These are phyloP conservation scores for Tinea pellionella DNA, from an alignment of 2,888 invertebrate genomes.

Conservation along the genomic window DNA sequence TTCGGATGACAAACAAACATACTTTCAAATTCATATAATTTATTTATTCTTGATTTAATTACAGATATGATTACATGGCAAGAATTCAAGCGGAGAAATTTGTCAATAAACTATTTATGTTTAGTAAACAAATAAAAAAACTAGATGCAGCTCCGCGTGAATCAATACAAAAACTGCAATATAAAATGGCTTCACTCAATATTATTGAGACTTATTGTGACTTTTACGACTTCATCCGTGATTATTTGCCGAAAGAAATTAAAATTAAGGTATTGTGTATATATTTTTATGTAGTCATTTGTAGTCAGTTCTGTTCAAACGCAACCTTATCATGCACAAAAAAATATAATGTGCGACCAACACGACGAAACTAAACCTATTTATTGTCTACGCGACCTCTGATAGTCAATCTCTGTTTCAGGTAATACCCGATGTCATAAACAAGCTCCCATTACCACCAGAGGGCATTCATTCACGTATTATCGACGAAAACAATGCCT, in stretches of 20 bases:
- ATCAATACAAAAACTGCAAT: slow-evolving; percentile 33
- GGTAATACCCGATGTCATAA: slow-evolving; percentile 44
- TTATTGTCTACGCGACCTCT: too few species aligned
- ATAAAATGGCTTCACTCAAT: slow-evolving; percentile 43
- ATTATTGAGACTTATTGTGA: slow-evolving; percentile 47
- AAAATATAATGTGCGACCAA: too few species aligned
- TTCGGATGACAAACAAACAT: too few species aligned
- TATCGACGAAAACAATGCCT: slow-evolving; percentile 17
- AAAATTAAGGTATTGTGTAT: slow-evolving; percentile 38
- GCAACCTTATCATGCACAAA: too few species aligned
- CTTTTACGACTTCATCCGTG: slow-evolving; percentile 50
- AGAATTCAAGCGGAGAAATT: slow-evolving; percentile 49
- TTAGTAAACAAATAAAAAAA: slow-evolving; percentile 30
- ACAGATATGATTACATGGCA: slow-evolving; percentile 53
- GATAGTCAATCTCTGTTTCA: too few species aligned
- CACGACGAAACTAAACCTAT: too few species aligned
- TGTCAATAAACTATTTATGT: slow-evolving; percentile 39
- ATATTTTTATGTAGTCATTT: not conserved
- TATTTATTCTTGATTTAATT: slow-evolving; percentile 10
- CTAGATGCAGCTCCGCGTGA: slow-evolving; percentile 26
- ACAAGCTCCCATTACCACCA: slow-evolving; percentile 39
- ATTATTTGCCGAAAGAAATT: slow-evolving; percentile 51
- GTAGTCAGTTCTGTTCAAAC: not conserved
- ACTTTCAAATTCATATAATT: too few species aligned
- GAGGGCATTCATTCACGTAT: slow-evolving; percentile 41